These are phyloP conservation scores for Ephialtes manifestator DNA, from an alignment of 2,888 invertebrate genomes.

Conservation along the genomic window DNA sequence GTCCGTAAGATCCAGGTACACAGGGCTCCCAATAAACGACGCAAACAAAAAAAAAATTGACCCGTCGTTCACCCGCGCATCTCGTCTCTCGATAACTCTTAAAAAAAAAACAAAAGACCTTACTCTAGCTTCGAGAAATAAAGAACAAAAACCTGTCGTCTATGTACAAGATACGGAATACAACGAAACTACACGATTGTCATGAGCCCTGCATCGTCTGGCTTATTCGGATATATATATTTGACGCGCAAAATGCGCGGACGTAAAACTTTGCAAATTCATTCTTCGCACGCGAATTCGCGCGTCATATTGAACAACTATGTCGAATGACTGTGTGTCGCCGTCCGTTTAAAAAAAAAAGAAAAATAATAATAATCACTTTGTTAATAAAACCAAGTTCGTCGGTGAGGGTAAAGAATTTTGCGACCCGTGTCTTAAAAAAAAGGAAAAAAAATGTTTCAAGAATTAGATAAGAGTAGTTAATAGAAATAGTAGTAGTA, in stretches of 20 bases:
- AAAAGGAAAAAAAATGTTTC: neutral
- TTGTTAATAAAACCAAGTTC: slow-evolving; percentile 42
- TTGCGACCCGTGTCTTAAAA: slow-evolving; percentile 32
- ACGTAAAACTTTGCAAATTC: neutral
- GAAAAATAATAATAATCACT: slow-evolving; percentile 36
- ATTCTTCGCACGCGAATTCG: neutral
- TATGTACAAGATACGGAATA: slow-evolving; percentile 74
- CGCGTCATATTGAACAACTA: slow-evolving; percentile 2
- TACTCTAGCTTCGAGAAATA: slow-evolving; percentile 26
- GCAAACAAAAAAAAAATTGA: slow-evolving; percentile 20
- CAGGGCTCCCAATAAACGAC: slow-evolving; percentile 30
- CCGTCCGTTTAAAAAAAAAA: slow-evolving; percentile 18
- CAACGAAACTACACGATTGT: slow-evolving; percentile 64
- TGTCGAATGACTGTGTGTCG: slow-evolving; percentile 27
- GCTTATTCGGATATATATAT: slow-evolving; percentile 46
- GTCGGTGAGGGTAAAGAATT: slow-evolving; percentile 46
- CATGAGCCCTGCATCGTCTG: slow-evolving; percentile 60
- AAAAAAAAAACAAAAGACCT: slow-evolving; percentile 31
- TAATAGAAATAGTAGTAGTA: slow-evolving; percentile 8
- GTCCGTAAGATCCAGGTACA: slow-evolving; percentile 66
- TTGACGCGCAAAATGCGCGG: neutral
- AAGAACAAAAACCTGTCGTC: slow-evolving; percentile 66
- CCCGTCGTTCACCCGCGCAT: slow-evolving; percentile 10
- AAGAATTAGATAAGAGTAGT: neutral
- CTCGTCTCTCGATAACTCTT: slow-evolving; percentile 3